Evolutionary conservation across 2,888 invertebrate genomes (phyloP), one percentile per base, ranked within the genome.

Genomic region (Megaustenia siamemsis): DNA sequence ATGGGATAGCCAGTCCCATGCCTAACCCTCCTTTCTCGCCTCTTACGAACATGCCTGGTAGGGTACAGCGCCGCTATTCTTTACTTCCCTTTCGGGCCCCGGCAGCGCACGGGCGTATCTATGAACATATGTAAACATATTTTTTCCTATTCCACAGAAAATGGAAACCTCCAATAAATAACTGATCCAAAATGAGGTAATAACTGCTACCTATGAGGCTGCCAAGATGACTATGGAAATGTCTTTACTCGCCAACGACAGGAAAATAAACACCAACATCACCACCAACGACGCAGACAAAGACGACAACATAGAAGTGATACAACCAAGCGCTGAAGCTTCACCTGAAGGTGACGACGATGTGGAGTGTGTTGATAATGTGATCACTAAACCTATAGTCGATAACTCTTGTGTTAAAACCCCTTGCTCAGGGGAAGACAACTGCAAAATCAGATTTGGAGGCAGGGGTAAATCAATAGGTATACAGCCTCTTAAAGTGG

Each of bases 201-300:
- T n/a, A 18, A 15, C 68, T 68, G n/a, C 1, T 45, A 66, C 15
- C 66, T 79, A 24, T 68, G 66, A 63, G 24, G 28, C 21, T 79
- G 8, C 28, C 0, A 43, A 45, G 49, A 45, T 69, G 68, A 69
- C 28, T 15, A 81, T 81, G 82, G 82, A 82, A 56, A 60, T 82
- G 73, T 82, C 82, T 21, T 24, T 82, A 45, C 60, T 82, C 8
- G 43, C 38, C 28, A 40, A 21, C 73, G 53, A 28, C 56, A 82
- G 28, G 21, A 40, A 60, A 35, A 60, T 49, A 38, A 56, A 10
- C n/a, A 56, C 12, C 28, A 38, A 24, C 28, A 40, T 35, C 12
- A 49, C 75, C 32, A 18, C 75, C 18, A 45, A 66, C 49, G 75
- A 18, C 45, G 35, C 45, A 18, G 63, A 75, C 3, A 49, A 69